Base-by-base conservation (phyloP, 2,888 invertebrate species). In the Cancer borealis region DNA sequence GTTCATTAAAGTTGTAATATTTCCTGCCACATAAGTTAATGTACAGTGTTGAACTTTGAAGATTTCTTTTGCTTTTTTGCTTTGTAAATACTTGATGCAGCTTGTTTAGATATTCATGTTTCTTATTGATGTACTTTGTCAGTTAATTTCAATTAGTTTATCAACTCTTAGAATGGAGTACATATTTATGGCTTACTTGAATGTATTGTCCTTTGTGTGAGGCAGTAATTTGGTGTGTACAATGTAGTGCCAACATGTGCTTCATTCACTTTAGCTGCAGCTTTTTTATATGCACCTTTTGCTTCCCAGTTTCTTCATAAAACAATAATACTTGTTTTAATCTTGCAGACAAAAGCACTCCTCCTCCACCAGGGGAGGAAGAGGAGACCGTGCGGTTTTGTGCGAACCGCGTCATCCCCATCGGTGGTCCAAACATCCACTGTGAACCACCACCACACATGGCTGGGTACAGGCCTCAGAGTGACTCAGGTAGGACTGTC, bases 371-470 rank as follows among this genome's bases (percentile, higher is more conserved):
- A 10, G 73, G 91, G 6, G 91, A 91, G 66, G 49, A 49, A 21
- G 91, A 91, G 30, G 90, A 54, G 54, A 90, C 90, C 3, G 91
- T 91, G 66, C 92, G 92, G 60, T 8, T 84, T 66, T 49, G 90
- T 21, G 92, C 90, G 92, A 98, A 98, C 97, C 97, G 98, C 96
- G 97, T 97, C 96, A 97, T 98, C 97, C 98, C 98, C 96, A 97
- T 98, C 96, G 98, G 98, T 97, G 98, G 98, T 97, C 98, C 97
- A 96, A 97, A 98, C 97, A 97, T 98, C 96, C 98, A 98, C 97
- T 98, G 98, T 96, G 98, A 98, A 96, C 98, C 98, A 95, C 98
- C 95, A 30, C 49, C 90, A 30, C 90, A 90, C 17, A 45, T n/a
- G 26, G 46, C 60, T 17, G 30, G 30, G 5, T 26, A 88, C 46